Percentiles rank a stretch among this genome's conserved stretches.
Conservation (phyloP, 2,113 vertebrate genomes). For the Gulo gulo region DNA sequence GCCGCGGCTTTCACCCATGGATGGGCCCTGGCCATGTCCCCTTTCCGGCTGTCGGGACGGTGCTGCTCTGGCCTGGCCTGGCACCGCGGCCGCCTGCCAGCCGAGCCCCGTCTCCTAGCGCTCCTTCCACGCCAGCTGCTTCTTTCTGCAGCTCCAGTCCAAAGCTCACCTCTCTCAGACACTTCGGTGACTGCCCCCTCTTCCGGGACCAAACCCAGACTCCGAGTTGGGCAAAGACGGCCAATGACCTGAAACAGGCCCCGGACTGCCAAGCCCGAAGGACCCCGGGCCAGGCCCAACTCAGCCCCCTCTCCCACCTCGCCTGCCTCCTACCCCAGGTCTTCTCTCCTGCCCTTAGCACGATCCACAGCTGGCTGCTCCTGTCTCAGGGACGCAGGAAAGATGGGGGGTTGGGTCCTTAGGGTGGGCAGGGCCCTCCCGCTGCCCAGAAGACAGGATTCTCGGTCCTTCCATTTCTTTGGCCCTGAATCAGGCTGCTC, state of each 20-base stretch:
- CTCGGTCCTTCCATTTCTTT: background rate
- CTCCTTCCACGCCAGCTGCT: background rate
- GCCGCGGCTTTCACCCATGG: rapidly evolving
- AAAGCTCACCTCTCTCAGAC: background rate
- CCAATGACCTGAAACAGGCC: background rate
- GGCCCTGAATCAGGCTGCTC: background rate
- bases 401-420: background rate
- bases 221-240: background rate
- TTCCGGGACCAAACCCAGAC: background rate
- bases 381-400: background rate
- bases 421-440: background rate
- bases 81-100: background rate
- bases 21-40: background rate
- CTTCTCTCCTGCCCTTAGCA: rapidly evolving
- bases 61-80: background rate
- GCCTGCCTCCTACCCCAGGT: background rate
- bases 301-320: rapidly evolving
- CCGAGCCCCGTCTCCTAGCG: background rate
- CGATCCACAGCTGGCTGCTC: rapidly evolving
- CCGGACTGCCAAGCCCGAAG: background rate
- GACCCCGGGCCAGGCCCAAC: background rate
- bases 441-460: rapidly evolving
- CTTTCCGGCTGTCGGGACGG: rapidly evolving
- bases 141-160: background rate
- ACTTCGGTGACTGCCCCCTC: background rate